Evolutionary conservation across 1,140 invertebrate genomes (phyloP), one percentile per base, ranked within the genome.

Genomic region (Nephotettix cincticeps): DNA sequence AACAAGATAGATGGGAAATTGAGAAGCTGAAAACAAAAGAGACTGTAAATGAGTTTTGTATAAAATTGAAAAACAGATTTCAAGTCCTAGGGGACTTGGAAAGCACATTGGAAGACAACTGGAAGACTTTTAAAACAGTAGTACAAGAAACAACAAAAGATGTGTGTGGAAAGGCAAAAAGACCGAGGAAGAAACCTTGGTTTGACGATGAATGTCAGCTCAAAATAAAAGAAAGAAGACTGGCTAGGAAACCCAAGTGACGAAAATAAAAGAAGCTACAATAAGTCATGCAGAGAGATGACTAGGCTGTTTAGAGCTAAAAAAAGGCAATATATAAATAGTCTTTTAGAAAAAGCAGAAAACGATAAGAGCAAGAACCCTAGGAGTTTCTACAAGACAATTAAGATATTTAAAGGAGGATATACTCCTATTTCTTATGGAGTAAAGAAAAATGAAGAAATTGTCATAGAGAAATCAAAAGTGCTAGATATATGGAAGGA

Each of bases 271-370:
- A 61, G 43, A 32, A 45, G 64, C 17, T 72, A 65, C 54, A 66
- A 56, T n/a, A 56, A 66, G 23, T 51, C 30, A 36, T 21, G 25
- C 32, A 68, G 25, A 64, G 65, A 54, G 51, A 45, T 58, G n/a
- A 69, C 32, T 17, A 73, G 73, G n/a, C 63, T 71, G 58, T 47
- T 73, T 32, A 68, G 72, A 56, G 45, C 43, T 23, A 73, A 75
- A 36, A 75, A 72, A 64, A 71, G 58, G 19, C 25, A 63, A 19
- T 73, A 27, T 19, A 43, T 71, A n/a, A 54, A 54, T 36, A 66
- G 54, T 23, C 17, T 66, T 56, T 21, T 75, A 25, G 65, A 66
- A 70, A 67, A 69, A 63, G 28, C 56, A 29, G 45, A 75, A 68
- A 11, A 32, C 1, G 56, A 47, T 47, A 61, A 28, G 30, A 27